A percentile compares a stretch with the other conserved stretches of the same genome.
phyloP scores from a whole-genome alignment of 2,888 invertebrate species.

The Epinotia brunnichana region DNA sequence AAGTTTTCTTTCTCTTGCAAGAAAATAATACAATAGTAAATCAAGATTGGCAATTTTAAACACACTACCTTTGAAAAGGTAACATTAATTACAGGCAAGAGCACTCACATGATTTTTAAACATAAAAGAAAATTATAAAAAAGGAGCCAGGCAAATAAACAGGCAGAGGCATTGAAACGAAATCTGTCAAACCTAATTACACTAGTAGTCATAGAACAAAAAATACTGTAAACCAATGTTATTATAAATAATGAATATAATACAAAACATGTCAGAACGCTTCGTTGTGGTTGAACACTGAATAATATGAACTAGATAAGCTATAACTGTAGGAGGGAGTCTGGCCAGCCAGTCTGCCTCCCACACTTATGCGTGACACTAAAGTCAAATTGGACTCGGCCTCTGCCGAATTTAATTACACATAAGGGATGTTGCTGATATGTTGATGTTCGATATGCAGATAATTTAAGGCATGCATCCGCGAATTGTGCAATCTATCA shows the following conservation, averaged over 20 bases:
- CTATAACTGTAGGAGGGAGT: slow-evolving; percentile 37
- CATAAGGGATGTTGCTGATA: not conserved
- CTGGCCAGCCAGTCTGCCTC: slow-evolving; percentile 38
- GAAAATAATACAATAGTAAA: slow-evolving; percentile 28
- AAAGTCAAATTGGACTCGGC: slow-evolving; percentile 47
- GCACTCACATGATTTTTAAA: slow-evolving; percentile 57
- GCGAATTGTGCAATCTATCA: no score
- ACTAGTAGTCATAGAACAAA: slow-evolving; percentile 56
- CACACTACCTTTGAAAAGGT: slow-evolving; percentile 61
- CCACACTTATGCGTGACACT: slow-evolving; percentile 29
- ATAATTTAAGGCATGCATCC: not conserved
- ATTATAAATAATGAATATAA: slow-evolving; percentile 66
- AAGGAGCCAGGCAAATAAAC: slow-evolving; percentile 50
- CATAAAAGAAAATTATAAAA: slow-evolving; percentile 50
- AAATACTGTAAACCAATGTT: slow-evolving; percentile 72
- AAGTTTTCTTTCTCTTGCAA: slow-evolving; percentile 45
- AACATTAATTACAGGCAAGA: slow-evolving; percentile 71
- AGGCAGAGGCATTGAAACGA: slow-evolving; percentile 67
- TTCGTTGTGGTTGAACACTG: slow-evolving; percentile 75
- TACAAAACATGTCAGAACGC: slow-evolving; percentile 63
- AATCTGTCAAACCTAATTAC: slow-evolving; percentile 59
- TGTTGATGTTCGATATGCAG: not conserved
- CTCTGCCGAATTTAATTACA: slow-evolving; percentile 59
- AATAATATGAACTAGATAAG: slow-evolving; percentile 52
- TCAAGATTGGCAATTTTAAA: not conserved